Evolutionary conservation across 2,888 invertebrate genomes (phyloP).

Genomic region (Mesochorus sp.): DNA sequence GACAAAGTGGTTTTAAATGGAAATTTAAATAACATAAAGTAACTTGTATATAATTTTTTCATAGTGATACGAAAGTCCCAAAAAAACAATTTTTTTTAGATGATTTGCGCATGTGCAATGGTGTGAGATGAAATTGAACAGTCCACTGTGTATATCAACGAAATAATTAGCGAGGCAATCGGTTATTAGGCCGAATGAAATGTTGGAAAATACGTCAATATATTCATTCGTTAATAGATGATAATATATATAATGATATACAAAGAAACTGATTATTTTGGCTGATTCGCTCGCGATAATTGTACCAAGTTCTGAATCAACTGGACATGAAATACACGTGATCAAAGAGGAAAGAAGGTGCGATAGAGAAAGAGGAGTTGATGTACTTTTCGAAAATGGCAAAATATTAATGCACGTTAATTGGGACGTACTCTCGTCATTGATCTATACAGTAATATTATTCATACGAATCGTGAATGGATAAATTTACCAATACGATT

Average conservation of each 20-base stretch:
- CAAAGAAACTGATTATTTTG: background rate
- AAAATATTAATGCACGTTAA: conserved; percentile 8
- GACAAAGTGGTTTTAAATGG: too few species aligned
- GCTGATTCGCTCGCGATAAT: background rate
- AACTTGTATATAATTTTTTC: too few species aligned
- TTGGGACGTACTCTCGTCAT: conserved; percentile 6
- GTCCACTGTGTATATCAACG: background rate
- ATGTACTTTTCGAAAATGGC: background rate
- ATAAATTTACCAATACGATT: conserved; percentile 11
- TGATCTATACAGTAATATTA: background rate
- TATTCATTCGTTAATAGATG: background rate
- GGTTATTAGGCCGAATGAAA: conserved; percentile 5
- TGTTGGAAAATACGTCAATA: background rate
- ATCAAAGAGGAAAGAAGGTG: background rate
- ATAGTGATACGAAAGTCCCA: background rate
- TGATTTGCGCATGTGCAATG: too few species aligned
- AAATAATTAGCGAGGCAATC: conserved; percentile 5
- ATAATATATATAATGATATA: conserved; percentile 1
- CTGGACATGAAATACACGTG: background rate
- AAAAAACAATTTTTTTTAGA: background rate
- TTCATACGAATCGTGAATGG: background rate
- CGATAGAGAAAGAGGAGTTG: background rate
- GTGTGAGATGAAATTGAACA: background rate
- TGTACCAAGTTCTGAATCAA: background rate
- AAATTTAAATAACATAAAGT: too few species aligned